A percentile compares a stretch with the other conserved stretches of the same genome.
phyloP scores from a whole-genome alignment of 2,113 vertebrate species.

The Oryzias melastigma region DNA sequence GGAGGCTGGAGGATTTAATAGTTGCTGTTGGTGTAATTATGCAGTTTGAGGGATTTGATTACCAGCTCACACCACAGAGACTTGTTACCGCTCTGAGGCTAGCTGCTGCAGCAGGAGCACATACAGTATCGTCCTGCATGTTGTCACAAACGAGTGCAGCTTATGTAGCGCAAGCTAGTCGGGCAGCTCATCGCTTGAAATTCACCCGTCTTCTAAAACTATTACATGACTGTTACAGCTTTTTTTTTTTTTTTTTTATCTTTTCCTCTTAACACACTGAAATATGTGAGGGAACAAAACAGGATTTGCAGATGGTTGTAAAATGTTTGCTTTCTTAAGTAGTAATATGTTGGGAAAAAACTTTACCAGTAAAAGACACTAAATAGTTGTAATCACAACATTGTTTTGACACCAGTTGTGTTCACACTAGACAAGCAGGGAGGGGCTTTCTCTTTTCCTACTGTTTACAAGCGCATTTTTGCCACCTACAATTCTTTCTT shows the following conservation, averaged over 20 bases:
- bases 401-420: too few relatives aligned
- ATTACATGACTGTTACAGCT: not conserved
- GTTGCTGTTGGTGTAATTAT: constrained; percentile 51
- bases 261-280: not conserved
- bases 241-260: not conserved
- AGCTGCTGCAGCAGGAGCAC: constrained; percentile 5
- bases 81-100: constrained; percentile 17
- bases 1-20: constrained; percentile 47
- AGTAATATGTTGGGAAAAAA: too few relatives aligned
- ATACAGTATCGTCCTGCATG: constrained; percentile 4
- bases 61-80: constrained; percentile 14
- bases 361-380: too few relatives aligned
- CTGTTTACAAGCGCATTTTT: too few relatives aligned
- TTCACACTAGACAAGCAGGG: too few relatives aligned
- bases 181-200: constrained; percentile 1
- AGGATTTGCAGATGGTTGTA: too few relatives aligned
- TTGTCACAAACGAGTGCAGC: not conserved
- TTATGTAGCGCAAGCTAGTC: not conserved
- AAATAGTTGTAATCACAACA: too few relatives aligned
- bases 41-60: constrained; percentile 48
- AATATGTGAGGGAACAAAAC: too few relatives aligned
- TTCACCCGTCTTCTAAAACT: not conserved
- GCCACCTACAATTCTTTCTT: too few relatives aligned
- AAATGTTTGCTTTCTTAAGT: too few relatives aligned
- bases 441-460: too few relatives aligned